Evolutionary conservation across 2,797 vertebrate genomes (phyloP), one percentile per base, ranked within the genome.

Genomic region (Labeo calbasu): DNA sequence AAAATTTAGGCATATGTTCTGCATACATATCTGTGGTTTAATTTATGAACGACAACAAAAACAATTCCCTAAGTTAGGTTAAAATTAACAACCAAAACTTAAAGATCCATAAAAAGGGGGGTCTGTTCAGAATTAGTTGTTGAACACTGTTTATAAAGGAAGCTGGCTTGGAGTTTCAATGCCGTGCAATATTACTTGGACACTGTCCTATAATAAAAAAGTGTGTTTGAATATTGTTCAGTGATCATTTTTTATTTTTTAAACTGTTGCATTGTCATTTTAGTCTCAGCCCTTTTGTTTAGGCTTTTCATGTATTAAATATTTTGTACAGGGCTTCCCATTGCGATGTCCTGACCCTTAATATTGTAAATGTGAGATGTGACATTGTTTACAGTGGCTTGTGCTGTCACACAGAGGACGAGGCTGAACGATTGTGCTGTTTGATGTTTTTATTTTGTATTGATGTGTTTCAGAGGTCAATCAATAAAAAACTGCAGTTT

Each of bases 391-490:
- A 71, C 76, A 77, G 72, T 69, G 55, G 69, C 36, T 71, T 78
- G 50, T 66, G 40, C 36, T 23, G 65, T 69, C 61, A 83, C 76
- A 77, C 48, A 32, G 40, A 73, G 79, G 78, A 50, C 51, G 21
- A 61, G 81, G 55, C 36, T n/a, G 78, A 90, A 88, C 80, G 86
- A 89, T 85, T 85, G 87, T 90, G 82, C 91, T 88, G 32, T 51
- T 87, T 86, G 82, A 79, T 80, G 86, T 88, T 87, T 73, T 91
- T 87, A 85, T 83, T 85, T 86, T 82, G 88, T 91, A 85, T 91
- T 90, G 84, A 59, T 88, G 90, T 90, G 87, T 90, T 91, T 92
- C 88, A 84, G 79, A 92, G 88, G 40, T 90, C 81, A 88, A 87
- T 65, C 82, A 90, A 91, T 91, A 88, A 92, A 92, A 13, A 32